These are phyloP conservation scores for Borostomias antarcticus DNA, from an alignment of 2,797 vertebrate genomes.

Conservation along the genomic window DNA sequence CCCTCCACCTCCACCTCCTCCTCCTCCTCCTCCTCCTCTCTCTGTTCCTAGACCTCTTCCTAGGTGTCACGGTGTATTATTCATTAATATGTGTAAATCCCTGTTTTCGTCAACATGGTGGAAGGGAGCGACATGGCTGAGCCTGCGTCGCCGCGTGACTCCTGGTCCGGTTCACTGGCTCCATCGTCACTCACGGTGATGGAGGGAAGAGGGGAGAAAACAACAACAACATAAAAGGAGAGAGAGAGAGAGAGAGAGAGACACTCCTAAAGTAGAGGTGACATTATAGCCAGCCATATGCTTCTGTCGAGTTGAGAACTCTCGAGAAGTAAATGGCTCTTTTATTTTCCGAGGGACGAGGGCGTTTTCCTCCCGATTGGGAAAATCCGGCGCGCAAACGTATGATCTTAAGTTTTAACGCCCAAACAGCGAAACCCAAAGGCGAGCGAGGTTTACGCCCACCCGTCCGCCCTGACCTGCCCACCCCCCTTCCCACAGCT, in stretches of 20 bases:
- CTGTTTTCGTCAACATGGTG: conserved; percentile 67
- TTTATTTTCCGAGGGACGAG: conserved; percentile 54
- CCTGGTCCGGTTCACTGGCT: conserved; percentile 86
- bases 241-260: not conserved
- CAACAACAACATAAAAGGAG: conserved; percentile 7
- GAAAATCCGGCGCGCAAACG: not conserved
- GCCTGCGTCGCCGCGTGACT: conserved; percentile 86
- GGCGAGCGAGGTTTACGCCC: too few relatives aligned
- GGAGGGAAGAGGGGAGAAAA: conserved; percentile 41
- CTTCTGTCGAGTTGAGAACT: conserved; percentile 75
- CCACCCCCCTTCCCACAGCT: too few relatives aligned
- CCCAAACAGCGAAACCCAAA: too few relatives aligned
- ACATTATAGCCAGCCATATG: conserved; percentile 83
- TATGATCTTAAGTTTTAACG: too few relatives aligned
- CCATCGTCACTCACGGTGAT: conserved; percentile 86
- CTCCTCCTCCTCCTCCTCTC: conserved; percentile 27
- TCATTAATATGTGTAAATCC: conserved; percentile 93
- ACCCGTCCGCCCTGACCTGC: too few relatives aligned
- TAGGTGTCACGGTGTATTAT: conserved; percentile 85
- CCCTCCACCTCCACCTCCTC: conserved; percentile 9
- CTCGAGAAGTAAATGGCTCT: conserved; percentile 73
- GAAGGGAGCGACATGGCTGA: conserved; percentile 64
- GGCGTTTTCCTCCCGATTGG: too few relatives aligned
- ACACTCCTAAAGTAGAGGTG: not conserved
- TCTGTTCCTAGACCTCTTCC: conserved; percentile 67